These are phyloP conservation scores for Erebia palarica DNA, from an alignment of 2,888 invertebrate genomes.

Conservation along the genomic window DNA sequence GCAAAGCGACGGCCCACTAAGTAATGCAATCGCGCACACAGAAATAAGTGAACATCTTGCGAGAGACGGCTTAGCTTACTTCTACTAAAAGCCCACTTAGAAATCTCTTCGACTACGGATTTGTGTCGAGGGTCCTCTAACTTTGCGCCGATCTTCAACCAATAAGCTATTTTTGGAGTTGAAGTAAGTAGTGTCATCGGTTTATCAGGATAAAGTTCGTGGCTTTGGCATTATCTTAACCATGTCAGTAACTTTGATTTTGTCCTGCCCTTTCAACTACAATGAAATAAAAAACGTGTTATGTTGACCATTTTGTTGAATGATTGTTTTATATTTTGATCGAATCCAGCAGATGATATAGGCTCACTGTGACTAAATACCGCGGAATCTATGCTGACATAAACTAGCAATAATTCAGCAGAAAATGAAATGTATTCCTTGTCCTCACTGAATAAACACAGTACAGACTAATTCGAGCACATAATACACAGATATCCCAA, in stretches of 20 bases:
- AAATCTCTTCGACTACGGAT: constrained; percentile 76
- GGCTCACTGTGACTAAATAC: no score
- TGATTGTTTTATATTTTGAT: neutral
- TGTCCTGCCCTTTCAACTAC: neutral
- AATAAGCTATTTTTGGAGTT: constrained; percentile 68
- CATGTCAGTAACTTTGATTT: neutral
- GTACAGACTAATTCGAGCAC: neutral
- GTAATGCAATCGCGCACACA: constrained; percentile 68
- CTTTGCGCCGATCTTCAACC: constrained; percentile 67
- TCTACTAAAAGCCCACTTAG: constrained; percentile 81
- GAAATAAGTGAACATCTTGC: constrained; percentile 75
- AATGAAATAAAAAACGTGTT: neutral
- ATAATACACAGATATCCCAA: constrained; percentile 18
- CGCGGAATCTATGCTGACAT: no score
- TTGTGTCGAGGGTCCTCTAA: constrained; percentile 71
- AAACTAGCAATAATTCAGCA: neutral
- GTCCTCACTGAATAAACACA: neutral
- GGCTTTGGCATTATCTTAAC: neutral
- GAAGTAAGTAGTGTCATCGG: constrained; percentile 49
- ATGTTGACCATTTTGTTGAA: neutral
- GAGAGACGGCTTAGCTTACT: constrained; percentile 78
- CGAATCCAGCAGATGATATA: neutral
- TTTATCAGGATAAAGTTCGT: constrained; percentile 35
- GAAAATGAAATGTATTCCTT: neutral
- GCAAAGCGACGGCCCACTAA: constrained; percentile 45